These are phyloP conservation scores for Laspeyria flexula DNA, from an alignment of 2,888 invertebrate genomes.

Conservation along the genomic window DNA sequence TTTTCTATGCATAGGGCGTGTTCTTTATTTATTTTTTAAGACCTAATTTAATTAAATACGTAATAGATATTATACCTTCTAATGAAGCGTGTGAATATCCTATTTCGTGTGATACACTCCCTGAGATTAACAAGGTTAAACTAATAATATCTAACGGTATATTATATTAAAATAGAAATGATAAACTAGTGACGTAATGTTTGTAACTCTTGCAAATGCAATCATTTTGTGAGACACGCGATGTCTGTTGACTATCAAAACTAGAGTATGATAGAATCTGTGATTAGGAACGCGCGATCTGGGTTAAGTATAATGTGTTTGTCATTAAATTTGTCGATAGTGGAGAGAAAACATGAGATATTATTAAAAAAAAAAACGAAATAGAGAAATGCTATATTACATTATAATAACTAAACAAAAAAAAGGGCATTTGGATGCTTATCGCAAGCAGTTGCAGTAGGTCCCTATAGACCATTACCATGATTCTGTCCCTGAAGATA, in stretches of 20 bases:
- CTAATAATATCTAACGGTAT: slow-evolving; percentile 27
- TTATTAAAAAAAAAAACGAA: too few relatives aligned
- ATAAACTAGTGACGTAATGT: slow-evolving; percentile 36
- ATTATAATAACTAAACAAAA: too few relatives aligned
- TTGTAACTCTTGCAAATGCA: slow-evolving; percentile 29
- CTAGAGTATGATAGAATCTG: slow-evolving; percentile 7
- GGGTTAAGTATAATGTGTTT: not conserved
- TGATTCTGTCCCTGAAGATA: too few relatives aligned
- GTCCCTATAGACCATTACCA: too few relatives aligned
- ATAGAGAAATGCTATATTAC: too few relatives aligned
- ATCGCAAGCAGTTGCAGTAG: too few relatives aligned
- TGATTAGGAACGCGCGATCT: not conserved
- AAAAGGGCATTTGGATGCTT: too few relatives aligned
- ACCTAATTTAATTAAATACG: not conserved
- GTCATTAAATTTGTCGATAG: too few relatives aligned
- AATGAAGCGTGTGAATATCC: slow-evolving; percentile 15
- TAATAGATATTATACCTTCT: slow-evolving; percentile 18
- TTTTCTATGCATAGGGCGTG: too few relatives aligned
- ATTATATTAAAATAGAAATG: slow-evolving; percentile 8
- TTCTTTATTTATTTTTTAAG: too few relatives aligned
- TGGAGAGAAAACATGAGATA: too few relatives aligned
- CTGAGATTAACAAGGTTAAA: slow-evolving; percentile 38
- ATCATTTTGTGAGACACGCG: slow-evolving; percentile 25
- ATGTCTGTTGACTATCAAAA: slow-evolving; percentile 20
- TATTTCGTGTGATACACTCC: slow-evolving; percentile 18